phyloP scores from a whole-genome alignment of 2,113 vertebrate genomes.

The Hippolais icterina region DNA sequence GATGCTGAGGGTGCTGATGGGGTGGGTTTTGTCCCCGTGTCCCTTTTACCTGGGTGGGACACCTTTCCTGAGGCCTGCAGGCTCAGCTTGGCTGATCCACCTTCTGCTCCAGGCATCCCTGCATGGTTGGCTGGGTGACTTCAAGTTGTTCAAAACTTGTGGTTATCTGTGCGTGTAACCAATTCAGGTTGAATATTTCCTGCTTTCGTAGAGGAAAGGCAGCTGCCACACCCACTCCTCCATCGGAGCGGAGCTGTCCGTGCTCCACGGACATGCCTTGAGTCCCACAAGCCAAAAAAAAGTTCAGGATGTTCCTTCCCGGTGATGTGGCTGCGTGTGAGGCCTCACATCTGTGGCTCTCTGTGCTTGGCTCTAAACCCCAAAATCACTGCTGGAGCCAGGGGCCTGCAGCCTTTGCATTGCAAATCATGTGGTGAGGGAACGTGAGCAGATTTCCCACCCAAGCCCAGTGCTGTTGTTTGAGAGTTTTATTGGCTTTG shows the following conservation, averaged over 20 bases:
- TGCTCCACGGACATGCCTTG: accelerated
- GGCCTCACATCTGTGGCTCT: background rate
- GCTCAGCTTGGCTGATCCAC: background rate
- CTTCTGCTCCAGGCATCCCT: accelerated
- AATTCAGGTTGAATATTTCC: background rate
- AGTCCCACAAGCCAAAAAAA: background rate
- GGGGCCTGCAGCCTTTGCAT: background rate
- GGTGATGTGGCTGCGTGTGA: accelerated
- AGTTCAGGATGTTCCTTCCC: background rate
- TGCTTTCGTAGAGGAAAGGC: background rate
- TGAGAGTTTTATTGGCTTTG: background rate
- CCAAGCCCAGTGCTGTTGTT: accelerated
- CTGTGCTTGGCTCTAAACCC: background rate
- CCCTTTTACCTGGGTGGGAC: accelerated
- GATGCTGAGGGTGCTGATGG: background rate
- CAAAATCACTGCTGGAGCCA: background rate
- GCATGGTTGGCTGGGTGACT: background rate
- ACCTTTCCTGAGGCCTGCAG: background rate
- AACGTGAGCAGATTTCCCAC: background rate
- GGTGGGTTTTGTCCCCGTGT: accelerated
- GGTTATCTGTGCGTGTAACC: background rate
- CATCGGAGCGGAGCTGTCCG: accelerated
- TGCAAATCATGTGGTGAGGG: background rate
- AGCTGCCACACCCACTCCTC: background rate
- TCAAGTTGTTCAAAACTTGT: background rate